Percentiles rank a stretch among this genome's conserved stretches.
Evolutionary conservation across 2,888 invertebrate genomes (phyloP).

Genomic region (Drosophila kuntzei): DNA sequence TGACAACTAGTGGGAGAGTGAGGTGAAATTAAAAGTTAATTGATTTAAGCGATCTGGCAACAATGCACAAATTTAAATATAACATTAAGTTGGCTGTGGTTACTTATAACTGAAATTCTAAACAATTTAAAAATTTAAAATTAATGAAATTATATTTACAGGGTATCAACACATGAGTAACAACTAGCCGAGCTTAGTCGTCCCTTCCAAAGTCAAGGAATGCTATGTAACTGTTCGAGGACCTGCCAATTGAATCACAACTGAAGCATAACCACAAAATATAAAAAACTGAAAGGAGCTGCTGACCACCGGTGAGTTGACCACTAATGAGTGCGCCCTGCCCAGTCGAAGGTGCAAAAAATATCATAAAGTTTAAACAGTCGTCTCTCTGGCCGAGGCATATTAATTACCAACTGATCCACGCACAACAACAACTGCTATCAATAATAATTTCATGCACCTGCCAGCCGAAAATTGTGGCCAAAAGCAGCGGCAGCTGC

Average conservation of each 20-base stretch:
- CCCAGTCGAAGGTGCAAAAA: slow-evolving; percentile 69
- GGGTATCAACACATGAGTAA: too few relatives aligned
- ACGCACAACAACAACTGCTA: slow-evolving; percentile 20
- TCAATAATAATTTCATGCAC: slow-evolving; percentile 68
- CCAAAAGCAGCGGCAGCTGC: slow-evolving; percentile 55
- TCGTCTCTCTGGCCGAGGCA: slow-evolving; percentile 35
- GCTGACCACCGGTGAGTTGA: slow-evolving; percentile 12
- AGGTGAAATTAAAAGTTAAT: not conserved
- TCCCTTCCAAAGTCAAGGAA: too few relatives aligned
- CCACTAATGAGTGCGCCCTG: slow-evolving; percentile 43
- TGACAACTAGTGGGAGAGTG: not conserved
- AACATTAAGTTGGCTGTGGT: not conserved
- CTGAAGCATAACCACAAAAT: slow-evolving; percentile 55
- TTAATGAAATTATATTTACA: not conserved
- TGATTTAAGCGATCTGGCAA: not conserved
- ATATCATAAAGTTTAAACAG: slow-evolving; percentile 53
- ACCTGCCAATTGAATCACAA: slow-evolving; percentile 34
- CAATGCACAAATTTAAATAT: not conserved
- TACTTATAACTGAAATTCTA: not conserved
- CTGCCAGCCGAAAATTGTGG: slow-evolving; percentile 67
- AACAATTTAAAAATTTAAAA: not conserved
- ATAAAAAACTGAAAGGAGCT: not conserved
- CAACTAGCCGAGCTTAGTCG: too few relatives aligned
- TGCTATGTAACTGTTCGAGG: slow-evolving; percentile 9
- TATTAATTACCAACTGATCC: slow-evolving; percentile 66